A percentile compares a stretch with the other conserved stretches of the same genome.
phyloP scores from a whole-genome alignment of 2,797 vertebrate genomes.

The Acanthurus tractus region DNA sequence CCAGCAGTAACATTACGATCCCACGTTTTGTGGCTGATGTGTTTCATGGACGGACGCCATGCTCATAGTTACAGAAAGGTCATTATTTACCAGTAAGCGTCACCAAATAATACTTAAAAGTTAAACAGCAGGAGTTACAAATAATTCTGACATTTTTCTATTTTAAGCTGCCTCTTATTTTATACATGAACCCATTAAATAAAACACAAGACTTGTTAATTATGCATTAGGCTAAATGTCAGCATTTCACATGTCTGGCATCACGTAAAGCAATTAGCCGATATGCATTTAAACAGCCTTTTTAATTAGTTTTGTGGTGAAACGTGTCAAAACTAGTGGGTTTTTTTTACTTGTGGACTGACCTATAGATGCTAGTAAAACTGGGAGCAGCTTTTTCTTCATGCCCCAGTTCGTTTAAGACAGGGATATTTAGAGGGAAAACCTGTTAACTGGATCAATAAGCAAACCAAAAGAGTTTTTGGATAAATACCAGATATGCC shows the following conservation, averaged over 20 bases:
- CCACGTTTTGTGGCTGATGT: not conserved
- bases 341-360: not conserved
- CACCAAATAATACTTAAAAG: not conserved
- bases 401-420: too few species aligned
- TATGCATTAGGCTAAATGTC: slow-evolving; percentile 49
- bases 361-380: slow-evolving; percentile 25
- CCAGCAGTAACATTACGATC: not conserved
- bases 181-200: slow-evolving; percentile 40
- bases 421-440: too few species aligned
- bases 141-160: not conserved
- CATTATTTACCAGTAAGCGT: not conserved
- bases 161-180: slow-evolving; percentile 16
- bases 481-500: not conserved
- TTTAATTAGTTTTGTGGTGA: slow-evolving; percentile 59
- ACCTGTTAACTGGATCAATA: not conserved
- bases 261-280: slow-evolving; percentile 44
- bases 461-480: not conserved
- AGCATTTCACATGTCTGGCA: slow-evolving; percentile 27
- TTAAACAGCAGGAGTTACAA: not conserved
- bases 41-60: not conserved
- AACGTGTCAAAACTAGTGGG: slow-evolving; percentile 19
- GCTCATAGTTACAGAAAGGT: not conserved
- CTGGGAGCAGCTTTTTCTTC: too few species aligned
- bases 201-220: slow-evolving; percentile 15
- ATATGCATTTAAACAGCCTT: slow-evolving; percentile 75